phyloP scores from a whole-genome alignment of 2,113 vertebrate species.

The Callospermophilus lateralis region DNA sequence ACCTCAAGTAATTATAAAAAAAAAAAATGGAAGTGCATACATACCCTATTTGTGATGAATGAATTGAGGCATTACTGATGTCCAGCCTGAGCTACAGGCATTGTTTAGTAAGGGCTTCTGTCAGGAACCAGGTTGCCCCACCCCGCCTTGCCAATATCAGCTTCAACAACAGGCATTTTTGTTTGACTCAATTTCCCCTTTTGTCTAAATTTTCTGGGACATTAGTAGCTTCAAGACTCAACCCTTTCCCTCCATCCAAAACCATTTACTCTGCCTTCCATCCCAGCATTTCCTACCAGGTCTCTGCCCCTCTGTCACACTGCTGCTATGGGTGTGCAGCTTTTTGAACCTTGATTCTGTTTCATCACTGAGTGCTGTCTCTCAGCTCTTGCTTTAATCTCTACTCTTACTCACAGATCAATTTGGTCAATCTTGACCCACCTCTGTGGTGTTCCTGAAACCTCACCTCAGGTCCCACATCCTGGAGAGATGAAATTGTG shows the following conservation, averaged over 20 bases:
- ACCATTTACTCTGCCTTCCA: neutral
- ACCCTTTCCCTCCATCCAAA: neutral
- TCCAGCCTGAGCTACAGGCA: neutral
- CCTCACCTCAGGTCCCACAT: neutral
- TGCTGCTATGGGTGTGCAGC: neutral
- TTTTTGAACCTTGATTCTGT: neutral
- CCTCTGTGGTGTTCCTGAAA: neutral
- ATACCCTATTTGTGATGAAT: conserved; percentile 3
- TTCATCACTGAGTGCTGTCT: neutral
- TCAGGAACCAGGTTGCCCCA: neutral
- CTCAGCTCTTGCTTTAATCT: neutral
- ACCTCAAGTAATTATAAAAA: neutral
- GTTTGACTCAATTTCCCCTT: neutral
- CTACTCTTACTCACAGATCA: neutral
- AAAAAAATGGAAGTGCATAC: neutral
- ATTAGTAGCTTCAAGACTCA: neutral
- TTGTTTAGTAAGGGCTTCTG: conserved; percentile 9
- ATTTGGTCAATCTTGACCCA: neutral
- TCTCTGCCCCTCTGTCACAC: neutral
- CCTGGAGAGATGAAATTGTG: neutral
- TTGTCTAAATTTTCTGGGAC: neutral
- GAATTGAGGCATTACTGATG: neutral
- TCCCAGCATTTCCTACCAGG: neutral
- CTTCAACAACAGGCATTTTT: neutral
- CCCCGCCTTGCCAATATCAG: neutral